Evolutionary conservation across 2,113 vertebrate genomes (phyloP).

Genomic region (Pungitius pungitius): DNA sequence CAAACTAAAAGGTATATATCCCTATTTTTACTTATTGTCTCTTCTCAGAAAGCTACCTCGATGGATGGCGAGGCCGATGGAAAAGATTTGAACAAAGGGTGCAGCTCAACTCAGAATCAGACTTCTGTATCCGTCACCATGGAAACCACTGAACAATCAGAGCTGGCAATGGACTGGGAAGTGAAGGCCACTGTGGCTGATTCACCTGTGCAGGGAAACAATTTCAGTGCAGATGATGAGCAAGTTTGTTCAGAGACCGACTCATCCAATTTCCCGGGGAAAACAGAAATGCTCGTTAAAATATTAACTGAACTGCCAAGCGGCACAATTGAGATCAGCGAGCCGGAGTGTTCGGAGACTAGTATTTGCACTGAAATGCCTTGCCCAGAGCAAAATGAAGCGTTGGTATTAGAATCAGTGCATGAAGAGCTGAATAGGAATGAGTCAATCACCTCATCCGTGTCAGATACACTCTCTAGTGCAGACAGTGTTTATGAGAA

Average conservation of each 20-base stretch:
- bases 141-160: slow-evolving; percentile 80
- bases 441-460: slow-evolving; percentile 76
- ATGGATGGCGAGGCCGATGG: slow-evolving; percentile 66
- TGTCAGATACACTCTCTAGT: slow-evolving; percentile 79
- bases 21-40: slow-evolving; percentile 3
- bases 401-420: slow-evolving; percentile 53
- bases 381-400: slow-evolving; percentile 56
- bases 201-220: slow-evolving; percentile 60
- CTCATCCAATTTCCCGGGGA: slow-evolving; percentile 32
- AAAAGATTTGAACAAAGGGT: slow-evolving; percentile 70
- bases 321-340: slow-evolving; percentile 24
- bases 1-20: neutral
- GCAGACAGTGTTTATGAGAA: slow-evolving; percentile 79
- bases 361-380: slow-evolving; percentile 22
- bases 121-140: slow-evolving; percentile 76
- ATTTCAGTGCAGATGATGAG: slow-evolving; percentile 51
- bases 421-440: slow-evolving; percentile 75
- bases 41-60: slow-evolving; percentile 69
- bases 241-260: slow-evolving; percentile 49
- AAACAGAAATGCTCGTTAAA: slow-evolving; percentile 30
- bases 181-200: slow-evolving; percentile 64
- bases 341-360: slow-evolving; percentile 30
- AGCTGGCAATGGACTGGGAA: slow-evolving; percentile 66
- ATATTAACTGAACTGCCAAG: slow-evolving; percentile 44
- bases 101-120: slow-evolving; percentile 71